Evolutionary conservation across 1,140 invertebrate genomes (phyloP).

Genomic region (Panagrolaimus sp.): DNA sequence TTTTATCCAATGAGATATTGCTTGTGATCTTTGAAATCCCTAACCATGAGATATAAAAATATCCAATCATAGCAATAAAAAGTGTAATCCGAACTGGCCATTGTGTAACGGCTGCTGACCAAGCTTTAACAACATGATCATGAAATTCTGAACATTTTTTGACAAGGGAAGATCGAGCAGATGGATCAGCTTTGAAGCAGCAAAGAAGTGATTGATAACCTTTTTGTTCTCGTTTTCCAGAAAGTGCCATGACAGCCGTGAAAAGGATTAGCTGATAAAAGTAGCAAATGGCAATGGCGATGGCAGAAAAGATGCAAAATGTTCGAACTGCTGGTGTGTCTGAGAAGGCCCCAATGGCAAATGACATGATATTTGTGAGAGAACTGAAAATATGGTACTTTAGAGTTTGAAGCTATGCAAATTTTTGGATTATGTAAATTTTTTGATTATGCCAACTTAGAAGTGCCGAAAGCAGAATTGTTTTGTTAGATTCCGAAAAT

Average conservation of each 20-base stretch:
- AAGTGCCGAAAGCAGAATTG: too few relatives aligned
- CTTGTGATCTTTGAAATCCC: conserved; percentile 49
- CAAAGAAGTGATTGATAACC: conserved; percentile 44
- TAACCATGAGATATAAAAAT: conserved; percentile 51
- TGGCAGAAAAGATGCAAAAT: conserved; percentile 77
- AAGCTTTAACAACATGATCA: conserved; percentile 27
- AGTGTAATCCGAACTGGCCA: conserved; percentile 42
- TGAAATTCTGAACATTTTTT: conserved; percentile 32
- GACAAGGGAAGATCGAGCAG: conserved; percentile 32
- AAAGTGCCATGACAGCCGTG: conserved; percentile 73
- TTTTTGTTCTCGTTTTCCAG: conserved; percentile 64
- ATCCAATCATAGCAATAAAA: conserved; percentile 41
- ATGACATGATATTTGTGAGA: conserved; percentile 90
- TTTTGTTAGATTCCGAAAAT: too few relatives aligned
- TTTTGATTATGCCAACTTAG: not conserved
- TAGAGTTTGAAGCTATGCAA: too few relatives aligned
- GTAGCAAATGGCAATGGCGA: conserved; percentile 78
- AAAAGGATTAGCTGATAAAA: conserved; percentile 91
- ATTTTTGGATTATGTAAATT: too few relatives aligned
- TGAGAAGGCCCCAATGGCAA: conserved; percentile 83
- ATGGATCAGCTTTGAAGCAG: conserved; percentile 50
- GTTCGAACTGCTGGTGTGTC: conserved; percentile 83
- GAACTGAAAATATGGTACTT: conserved; percentile 59
- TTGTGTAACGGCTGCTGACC: conserved; percentile 42
- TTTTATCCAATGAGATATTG: conserved; percentile 58